Evolutionary conservation across 2,113 vertebrate species (phyloP).

Genomic region (Antechinus flavipes): DNA sequence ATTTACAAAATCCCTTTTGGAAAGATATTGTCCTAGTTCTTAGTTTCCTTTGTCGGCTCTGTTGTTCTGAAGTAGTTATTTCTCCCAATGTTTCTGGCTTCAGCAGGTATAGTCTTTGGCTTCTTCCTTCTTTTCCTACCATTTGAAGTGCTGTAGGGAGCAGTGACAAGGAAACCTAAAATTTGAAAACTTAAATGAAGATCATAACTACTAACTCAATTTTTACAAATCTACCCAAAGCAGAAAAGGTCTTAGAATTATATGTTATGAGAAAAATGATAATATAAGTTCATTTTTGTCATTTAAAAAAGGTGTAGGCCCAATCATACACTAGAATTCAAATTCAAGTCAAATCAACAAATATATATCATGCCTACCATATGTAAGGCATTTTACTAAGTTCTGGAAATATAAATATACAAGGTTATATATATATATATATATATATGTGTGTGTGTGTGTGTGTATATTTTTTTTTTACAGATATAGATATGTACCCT

Average conservation of each 20-base stretch:
- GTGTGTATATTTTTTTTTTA: too few relatives aligned
- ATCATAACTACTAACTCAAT: neutral
- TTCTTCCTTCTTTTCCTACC: neutral
- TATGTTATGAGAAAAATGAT: neutral
- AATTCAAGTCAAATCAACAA: neutral
- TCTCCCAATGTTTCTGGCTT: too few relatives aligned
- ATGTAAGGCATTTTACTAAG: too few relatives aligned
- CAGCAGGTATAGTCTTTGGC: too few relatives aligned
- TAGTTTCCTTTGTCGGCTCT: too few relatives aligned
- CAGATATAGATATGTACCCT: too few relatives aligned
- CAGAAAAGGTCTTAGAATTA: neutral
- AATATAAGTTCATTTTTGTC: neutral
- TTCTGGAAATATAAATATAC: neutral
- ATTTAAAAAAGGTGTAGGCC: neutral
- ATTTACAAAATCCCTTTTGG: too few relatives aligned
- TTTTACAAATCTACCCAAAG: neutral
- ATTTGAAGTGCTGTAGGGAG: neutral
- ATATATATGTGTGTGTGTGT: too few relatives aligned
- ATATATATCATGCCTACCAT: neutral
- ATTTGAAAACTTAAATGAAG: neutral
- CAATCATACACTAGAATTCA: neutral
- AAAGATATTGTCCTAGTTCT: too few relatives aligned
- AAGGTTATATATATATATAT: too few relatives aligned
- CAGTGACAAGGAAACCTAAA: neutral
- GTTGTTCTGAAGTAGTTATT: too few relatives aligned